A percentile compares a stretch with the other conserved stretches of the same genome.
Evolutionary conservation across 1,140 invertebrate genomes (phyloP).

Genomic region (Andricus grossulariae): DNA sequence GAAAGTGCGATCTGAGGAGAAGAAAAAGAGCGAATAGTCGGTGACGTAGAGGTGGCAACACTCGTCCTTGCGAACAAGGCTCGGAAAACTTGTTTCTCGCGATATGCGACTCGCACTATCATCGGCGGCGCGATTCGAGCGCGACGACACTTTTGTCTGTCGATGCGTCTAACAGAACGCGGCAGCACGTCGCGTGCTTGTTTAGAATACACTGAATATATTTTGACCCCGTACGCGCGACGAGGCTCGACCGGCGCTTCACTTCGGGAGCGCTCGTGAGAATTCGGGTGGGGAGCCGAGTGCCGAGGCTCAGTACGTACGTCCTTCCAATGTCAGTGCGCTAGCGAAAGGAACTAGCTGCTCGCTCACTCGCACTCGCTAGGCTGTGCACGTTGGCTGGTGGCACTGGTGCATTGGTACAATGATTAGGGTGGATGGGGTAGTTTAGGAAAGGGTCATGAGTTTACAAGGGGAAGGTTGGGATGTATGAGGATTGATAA

Average conservation of each 20-base stretch:
- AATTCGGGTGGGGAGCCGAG: conserved; percentile 42
- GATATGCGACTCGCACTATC: conserved; percentile 23
- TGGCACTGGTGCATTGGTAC: background rate
- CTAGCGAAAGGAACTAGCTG: background rate
- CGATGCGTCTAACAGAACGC: conserved; percentile 53
- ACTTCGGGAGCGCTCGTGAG: conserved; percentile 44
- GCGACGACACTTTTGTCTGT: conserved; percentile 27
- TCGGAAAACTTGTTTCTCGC: conserved; percentile 32
- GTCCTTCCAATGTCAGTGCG: background rate
- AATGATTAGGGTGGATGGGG: too few relatives aligned
- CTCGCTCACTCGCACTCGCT: background rate
- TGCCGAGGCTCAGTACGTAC: background rate
- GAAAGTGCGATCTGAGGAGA: conserved; percentile 26
- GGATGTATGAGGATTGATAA: too few relatives aligned
- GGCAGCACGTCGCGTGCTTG: conserved; percentile 65
- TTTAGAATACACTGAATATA: conserved; percentile 72
- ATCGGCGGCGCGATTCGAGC: conserved; percentile 34
- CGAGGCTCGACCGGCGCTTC: conserved; percentile 58
- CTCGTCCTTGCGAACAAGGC: conserved; percentile 17
- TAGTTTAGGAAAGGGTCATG: too few relatives aligned
- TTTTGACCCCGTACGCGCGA: conserved; percentile 63
- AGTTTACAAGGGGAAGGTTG: too few relatives aligned
- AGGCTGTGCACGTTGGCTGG: background rate
- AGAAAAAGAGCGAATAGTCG: conserved; percentile 25
- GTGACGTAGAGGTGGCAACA: background rate